A percentile compares a stretch with the other conserved stretches of the same genome.
phyloP scores from a whole-genome alignment of 2,888 invertebrate species.

The Hesperia comma region DNA sequence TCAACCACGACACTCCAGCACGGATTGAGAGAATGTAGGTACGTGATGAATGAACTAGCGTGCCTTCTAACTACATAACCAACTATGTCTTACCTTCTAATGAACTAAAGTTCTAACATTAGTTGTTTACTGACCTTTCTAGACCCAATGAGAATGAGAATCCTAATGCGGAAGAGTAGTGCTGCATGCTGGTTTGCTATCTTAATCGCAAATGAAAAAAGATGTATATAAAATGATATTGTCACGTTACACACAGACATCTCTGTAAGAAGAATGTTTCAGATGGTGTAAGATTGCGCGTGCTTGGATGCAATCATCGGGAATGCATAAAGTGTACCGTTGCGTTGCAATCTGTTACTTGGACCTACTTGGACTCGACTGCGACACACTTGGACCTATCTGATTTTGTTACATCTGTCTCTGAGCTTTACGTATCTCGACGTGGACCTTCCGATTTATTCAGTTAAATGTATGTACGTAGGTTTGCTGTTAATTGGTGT shows the following conservation, averaged over 20 bases:
- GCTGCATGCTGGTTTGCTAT: too few species aligned
- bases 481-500: not conserved
- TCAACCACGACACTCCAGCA: too few species aligned
- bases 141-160: too few species aligned
- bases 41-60: too few species aligned
- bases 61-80: too few species aligned
- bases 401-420: constrained; percentile 47
- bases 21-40: too few species aligned
- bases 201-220: too few species aligned
- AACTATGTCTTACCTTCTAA: too few species aligned
- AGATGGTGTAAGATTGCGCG: constrained; percentile 54
- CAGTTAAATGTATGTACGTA: not conserved
- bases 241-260: constrained; percentile 12
- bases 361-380: constrained; percentile 34
- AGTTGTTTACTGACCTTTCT: too few species aligned
- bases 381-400: constrained; percentile 53
- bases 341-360: constrained; percentile 67
- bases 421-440: constrained; percentile 38
- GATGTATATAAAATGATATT: too few species aligned
- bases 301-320: constrained; percentile 64
- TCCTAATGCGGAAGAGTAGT: too few species aligned
- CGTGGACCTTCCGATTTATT: constrained; percentile 31
- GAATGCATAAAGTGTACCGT: constrained; percentile 70
- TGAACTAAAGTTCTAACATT: too few species aligned
- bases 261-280: not conserved